A percentile compares a stretch with the other conserved stretches of the same genome.
Conservation (phyloP, 2,113 vertebrate genomes). For the Macroglossus sobrinus region DNA sequence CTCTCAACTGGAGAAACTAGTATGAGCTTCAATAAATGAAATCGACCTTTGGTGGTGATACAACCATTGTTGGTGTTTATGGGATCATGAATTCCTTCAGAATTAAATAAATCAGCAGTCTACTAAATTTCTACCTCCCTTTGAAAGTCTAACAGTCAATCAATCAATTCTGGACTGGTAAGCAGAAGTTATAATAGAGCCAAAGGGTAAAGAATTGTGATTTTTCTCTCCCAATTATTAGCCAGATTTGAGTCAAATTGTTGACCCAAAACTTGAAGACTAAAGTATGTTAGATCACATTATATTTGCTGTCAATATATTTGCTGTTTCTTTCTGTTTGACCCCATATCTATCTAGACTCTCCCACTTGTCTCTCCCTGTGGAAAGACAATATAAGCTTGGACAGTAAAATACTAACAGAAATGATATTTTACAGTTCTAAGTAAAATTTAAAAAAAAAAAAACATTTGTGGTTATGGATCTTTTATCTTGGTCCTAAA, state of each 20-base stretch:
- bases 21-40: not conserved
- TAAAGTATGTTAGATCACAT: not conserved
- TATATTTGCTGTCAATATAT: not conserved
- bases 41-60: not conserved
- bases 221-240: not conserved
- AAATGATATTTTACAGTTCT: not conserved
- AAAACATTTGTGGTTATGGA: not conserved
- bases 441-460: not conserved
- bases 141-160: not conserved
- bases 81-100: not conserved
- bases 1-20: not conserved
- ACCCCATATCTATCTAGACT: rapidly evolving
- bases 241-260: not conserved
- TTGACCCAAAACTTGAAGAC: not conserved
- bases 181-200: not conserved
- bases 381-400: not conserved
- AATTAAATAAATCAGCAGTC: not conserved
- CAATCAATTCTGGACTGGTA: not conserved
- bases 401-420: not conserved
- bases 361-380: not conserved
- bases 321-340: not conserved
- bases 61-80: not conserved
- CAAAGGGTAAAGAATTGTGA: not conserved
- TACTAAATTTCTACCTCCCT: not conserved
- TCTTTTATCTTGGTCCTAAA: not conserved